Conservation (phyloP, 2,888 invertebrate species). For the Myopa tessellatipennis region DNA sequence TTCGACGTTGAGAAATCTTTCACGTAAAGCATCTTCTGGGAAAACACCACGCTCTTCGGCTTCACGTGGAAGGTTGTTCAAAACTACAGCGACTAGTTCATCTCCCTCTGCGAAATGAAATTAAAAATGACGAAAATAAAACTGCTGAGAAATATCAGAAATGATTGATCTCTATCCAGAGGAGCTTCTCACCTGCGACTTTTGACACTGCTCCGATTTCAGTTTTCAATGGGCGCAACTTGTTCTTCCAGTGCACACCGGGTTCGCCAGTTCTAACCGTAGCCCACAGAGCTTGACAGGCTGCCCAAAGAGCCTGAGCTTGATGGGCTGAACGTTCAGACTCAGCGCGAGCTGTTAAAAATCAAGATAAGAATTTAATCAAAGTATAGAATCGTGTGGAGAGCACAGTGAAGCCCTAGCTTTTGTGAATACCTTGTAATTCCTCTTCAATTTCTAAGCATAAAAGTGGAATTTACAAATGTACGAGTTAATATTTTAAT, state of each 20-base stretch:
- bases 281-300: conserved; percentile 87
- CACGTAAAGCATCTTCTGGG: conserved; percentile 86
- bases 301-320: conserved; percentile 93
- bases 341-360: conserved; percentile 74
- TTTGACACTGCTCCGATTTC: conserved; percentile 81
- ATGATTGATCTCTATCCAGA: background rate
- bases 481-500: background rate
- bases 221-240: conserved; percentile 73
- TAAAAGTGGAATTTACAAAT: conserved; percentile 36
- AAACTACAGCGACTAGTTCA: conserved; percentile 81
- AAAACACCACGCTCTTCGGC: conserved; percentile 85
- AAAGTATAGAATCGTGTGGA: background rate
- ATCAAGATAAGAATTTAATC: background rate
- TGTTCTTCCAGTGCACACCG: conserved; percentile 71
- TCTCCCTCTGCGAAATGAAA: conserved; percentile 72
- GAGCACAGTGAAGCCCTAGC: conserved; percentile 11
- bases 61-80: conserved; percentile 81
- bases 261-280: conserved; percentile 77
- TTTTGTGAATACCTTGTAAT: conserved; percentile 62
- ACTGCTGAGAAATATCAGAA: background rate
- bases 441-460: conserved; percentile 67
- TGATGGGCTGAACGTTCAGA: conserved; percentile 80
- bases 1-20: conserved; percentile 86
- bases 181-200: conserved; percentile 75
- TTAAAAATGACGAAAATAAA: background rate